phyloP scores from a whole-genome alignment of 2,888 invertebrate genomes.

The Orthosia gracilis region DNA sequence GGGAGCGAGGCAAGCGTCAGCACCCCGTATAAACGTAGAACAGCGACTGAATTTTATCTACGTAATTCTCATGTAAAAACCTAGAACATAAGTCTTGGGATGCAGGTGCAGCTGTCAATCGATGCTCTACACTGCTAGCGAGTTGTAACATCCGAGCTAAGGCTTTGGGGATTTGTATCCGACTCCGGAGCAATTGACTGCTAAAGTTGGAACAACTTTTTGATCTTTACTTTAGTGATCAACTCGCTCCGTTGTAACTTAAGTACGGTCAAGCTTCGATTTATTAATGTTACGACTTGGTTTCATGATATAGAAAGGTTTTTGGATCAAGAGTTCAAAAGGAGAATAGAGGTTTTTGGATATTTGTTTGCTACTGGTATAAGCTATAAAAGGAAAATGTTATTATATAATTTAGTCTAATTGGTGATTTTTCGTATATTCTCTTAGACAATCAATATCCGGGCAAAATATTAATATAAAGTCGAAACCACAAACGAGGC shows the following conservation, averaged over 20 bases:
- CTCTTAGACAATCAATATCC: background rate
- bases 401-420: background rate
- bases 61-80: conserved; percentile 9
- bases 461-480: conserved; percentile 9
- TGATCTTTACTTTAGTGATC: conserved; percentile 29
- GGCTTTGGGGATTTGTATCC: conserved; percentile 63
- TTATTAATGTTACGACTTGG: conserved; percentile 6
- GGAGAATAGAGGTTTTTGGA: too few relatives aligned
- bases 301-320: background rate
- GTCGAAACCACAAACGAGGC: conserved; percentile 13
- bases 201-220: conserved; percentile 35
- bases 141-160: conserved; percentile 58
- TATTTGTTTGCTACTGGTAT: too few relatives aligned
- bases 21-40: too few relatives aligned
- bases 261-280: conserved; percentile 27
- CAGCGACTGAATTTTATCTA: too few relatives aligned
- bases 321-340: background rate
- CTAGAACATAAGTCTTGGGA: conserved; percentile 29
- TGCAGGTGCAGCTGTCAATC: conserved; percentile 37
- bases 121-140: conserved; percentile 12
- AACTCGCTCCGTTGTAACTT: conserved; percentile 14
- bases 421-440: background rate
- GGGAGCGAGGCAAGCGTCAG: too few relatives aligned
- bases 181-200: conserved; percentile 56
- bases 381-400: background rate